Conservation (phyloP, 2,888 invertebrate genomes). For the Crioceris asparagi region DNA sequence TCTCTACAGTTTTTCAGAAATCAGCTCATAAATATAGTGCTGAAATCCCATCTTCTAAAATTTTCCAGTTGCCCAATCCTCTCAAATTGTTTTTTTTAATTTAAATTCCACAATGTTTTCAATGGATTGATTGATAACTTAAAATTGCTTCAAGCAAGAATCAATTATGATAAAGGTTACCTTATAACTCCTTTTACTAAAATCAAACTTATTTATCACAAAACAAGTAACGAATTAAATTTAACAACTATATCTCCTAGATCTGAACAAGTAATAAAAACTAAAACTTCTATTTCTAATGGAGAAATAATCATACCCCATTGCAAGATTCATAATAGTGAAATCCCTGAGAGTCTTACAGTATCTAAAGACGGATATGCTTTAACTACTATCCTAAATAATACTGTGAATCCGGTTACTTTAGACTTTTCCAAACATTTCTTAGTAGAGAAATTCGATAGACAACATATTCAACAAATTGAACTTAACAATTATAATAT, state of each 20-base stretch:
- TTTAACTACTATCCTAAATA: neutral
- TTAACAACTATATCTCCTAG: too few relatives aligned
- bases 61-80: neutral
- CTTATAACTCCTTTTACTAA: too few relatives aligned
- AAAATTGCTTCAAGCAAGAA: too few relatives aligned
- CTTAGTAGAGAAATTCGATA: slow-evolving; percentile 1
- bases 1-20: too few relatives aligned
- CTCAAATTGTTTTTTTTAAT: slow-evolving; percentile 7
- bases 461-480: neutral
- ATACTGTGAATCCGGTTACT: neutral
- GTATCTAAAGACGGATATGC: slow-evolving; percentile 3
- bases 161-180: too few relatives aligned
- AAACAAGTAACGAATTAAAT: too few relatives aligned
- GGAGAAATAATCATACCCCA: slow-evolving; percentile 2
- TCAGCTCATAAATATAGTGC: neutral
- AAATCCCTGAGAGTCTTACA: slow-evolving; percentile 9
- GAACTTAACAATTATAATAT: neutral
- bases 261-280: slow-evolving; percentile 9
- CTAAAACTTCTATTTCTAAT: slow-evolving; percentile 6
- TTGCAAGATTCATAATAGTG: slow-evolving; percentile 4
- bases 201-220: too few relatives aligned
- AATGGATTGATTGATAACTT: too few relatives aligned
- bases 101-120: too few relatives aligned
- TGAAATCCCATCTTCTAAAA: neutral
- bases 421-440: neutral